These are phyloP conservation scores for Pelosia muscerda DNA, from an alignment of 2,888 invertebrate genomes.

Conservation along the genomic window DNA sequence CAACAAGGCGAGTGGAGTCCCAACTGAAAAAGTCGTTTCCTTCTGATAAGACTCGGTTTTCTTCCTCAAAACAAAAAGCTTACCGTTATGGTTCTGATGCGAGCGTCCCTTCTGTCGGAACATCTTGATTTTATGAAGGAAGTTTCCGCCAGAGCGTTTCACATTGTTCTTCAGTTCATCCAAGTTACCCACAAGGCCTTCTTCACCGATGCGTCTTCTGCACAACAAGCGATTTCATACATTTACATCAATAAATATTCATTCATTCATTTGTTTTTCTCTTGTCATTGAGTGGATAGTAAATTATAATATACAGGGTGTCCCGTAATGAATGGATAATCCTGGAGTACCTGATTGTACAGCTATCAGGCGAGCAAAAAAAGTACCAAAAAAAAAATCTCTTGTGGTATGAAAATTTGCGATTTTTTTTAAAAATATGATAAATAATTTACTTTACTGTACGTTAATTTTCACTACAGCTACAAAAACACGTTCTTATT, in stretches of 20 bases:
- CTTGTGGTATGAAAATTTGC: neutral
- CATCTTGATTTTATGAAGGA: constrained; percentile 83
- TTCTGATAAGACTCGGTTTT: too few relatives aligned
- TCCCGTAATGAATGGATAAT: neutral
- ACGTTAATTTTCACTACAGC: constrained; percentile 6
- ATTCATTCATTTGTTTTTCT: too few relatives aligned
- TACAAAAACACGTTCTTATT: too few relatives aligned
- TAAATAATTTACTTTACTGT: constrained; percentile 4
- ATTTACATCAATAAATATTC: neutral
- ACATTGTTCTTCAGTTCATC: constrained; percentile 84
- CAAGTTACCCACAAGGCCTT: constrained; percentile 72
- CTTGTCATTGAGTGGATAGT: too few relatives aligned
- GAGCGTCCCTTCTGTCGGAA: constrained; percentile 81
- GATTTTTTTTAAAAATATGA: constrained; percentile 1
- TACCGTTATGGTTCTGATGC: constrained; percentile 70
- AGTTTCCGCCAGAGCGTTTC: constrained; percentile 81
- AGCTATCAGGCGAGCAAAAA: constrained; percentile 3
- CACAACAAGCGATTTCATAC: neutral
- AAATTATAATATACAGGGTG: too few relatives aligned
- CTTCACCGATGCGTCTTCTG: constrained; percentile 76
- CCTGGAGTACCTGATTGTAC: constrained; percentile 8
- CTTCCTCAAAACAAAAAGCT: constrained; percentile 1
- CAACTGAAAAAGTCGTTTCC: neutral
- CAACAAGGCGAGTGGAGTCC: neutral
- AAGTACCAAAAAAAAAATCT: neutral